Evolutionary conservation across 2,888 invertebrate genomes (phyloP).

Genomic region (Dasysyrphus albostriatus): DNA sequence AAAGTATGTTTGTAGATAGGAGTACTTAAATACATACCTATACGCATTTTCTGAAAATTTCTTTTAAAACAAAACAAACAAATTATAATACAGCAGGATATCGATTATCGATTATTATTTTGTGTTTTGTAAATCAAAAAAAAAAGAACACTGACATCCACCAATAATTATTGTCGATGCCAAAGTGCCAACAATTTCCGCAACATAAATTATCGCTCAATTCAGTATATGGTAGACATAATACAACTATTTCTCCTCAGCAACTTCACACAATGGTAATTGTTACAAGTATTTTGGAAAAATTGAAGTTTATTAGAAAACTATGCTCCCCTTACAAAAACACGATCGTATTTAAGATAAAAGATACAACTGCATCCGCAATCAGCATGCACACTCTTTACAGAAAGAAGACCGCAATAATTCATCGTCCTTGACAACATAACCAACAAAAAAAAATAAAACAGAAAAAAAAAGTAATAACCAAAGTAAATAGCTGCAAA

Average conservation of each 20-base stretch:
- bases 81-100: too few relatives aligned
- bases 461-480: constrained; percentile 8
- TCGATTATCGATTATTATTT: too few relatives aligned
- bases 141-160: not conserved
- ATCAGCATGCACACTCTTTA: constrained; percentile 43
- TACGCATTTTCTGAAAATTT: too few relatives aligned
- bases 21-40: too few relatives aligned
- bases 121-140: too few relatives aligned
- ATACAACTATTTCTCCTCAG: constrained; percentile 41
- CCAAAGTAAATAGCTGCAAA: constrained; percentile 28
- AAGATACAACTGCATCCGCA: constrained; percentile 65
- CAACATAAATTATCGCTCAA: constrained; percentile 67
- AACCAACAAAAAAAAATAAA: constrained; percentile 25
- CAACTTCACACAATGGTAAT: constrained; percentile 32
- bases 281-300: constrained; percentile 27
- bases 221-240: constrained; percentile 60
- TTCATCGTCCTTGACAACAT: constrained; percentile 75
- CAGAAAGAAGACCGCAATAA: constrained; percentile 69
- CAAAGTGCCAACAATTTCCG: constrained; percentile 69
- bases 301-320: constrained; percentile 53
- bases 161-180: not conserved
- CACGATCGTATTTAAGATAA: constrained; percentile 10
- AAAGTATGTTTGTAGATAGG: too few relatives aligned
- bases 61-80: too few relatives aligned
- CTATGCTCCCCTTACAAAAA: constrained; percentile 16